Conservation (phyloP, 2,888 invertebrate species). For the Pandemis corylana region DNA sequence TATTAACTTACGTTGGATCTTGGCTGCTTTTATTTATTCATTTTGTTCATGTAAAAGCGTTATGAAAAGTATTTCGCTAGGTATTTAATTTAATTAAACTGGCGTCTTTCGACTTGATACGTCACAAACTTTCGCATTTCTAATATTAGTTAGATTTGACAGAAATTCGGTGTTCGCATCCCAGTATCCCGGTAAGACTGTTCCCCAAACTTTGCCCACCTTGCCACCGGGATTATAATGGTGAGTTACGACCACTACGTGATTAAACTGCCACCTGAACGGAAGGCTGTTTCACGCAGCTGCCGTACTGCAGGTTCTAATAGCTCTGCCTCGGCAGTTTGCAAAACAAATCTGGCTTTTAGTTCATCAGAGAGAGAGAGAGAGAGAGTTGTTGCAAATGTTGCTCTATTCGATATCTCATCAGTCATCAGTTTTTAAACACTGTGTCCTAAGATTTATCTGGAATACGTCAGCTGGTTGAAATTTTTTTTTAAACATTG, state of each 20-base stretch:
- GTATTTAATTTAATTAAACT: not conserved
- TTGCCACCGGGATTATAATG: conserved; percentile 9
- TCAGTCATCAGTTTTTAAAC: too few relatives aligned
- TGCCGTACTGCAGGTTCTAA: not conserved
- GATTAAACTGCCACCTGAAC: conserved; percentile 20
- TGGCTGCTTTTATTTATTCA: not conserved
- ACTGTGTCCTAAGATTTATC: too few relatives aligned
- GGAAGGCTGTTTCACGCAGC: conserved; percentile 4
- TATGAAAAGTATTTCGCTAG: not conserved
- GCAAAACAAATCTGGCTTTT: not conserved
- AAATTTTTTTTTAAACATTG: too few relatives aligned
- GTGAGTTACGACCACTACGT: conserved; percentile 31
- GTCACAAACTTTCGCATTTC: too few relatives aligned
- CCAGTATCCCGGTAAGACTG: conserved; percentile 13
- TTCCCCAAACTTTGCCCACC: conserved; percentile 21
- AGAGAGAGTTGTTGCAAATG: not conserved
- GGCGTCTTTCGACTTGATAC: too few relatives aligned
- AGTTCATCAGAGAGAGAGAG: not conserved
- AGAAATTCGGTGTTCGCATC: conserved; percentile 2
- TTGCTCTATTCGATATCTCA: too few relatives aligned
- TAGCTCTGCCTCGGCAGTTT: not conserved
- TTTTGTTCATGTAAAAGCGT: not conserved
- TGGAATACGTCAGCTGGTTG: too few relatives aligned
- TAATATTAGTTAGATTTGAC: not conserved
- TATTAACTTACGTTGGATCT: conserved; percentile 8